These are phyloP conservation scores for Tangara arthus DNA, from an alignment of 2,797 vertebrate genomes.

Conservation along the genomic window DNA sequence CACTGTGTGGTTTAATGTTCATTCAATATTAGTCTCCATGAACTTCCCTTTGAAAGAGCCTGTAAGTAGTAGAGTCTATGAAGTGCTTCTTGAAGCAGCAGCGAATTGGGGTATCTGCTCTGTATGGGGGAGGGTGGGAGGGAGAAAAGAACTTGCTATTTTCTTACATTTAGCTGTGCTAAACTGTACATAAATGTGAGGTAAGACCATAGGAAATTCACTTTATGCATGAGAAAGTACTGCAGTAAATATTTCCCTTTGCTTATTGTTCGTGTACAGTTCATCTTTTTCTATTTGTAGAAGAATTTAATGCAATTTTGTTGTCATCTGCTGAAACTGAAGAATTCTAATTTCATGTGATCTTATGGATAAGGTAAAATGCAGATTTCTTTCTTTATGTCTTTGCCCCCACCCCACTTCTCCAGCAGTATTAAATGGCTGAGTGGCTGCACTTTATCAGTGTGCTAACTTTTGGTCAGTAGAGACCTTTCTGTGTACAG, in stretches of 20 bases:
- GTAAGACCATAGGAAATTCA: constrained; percentile 78
- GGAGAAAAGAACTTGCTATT: constrained; percentile 74
- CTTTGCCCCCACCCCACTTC: constrained; percentile 1
- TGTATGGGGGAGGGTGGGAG: constrained; percentile 21
- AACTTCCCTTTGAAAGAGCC: constrained; percentile 77
- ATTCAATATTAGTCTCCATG: constrained; percentile 73
- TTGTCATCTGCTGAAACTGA: constrained; percentile 79
- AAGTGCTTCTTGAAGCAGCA: constrained; percentile 82
- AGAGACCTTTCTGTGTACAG: constrained; percentile 45
- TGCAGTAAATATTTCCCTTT: constrained; percentile 73
- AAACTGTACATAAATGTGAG: constrained; percentile 80
- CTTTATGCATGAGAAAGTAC: constrained; percentile 77
- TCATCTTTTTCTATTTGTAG: constrained; percentile 78
- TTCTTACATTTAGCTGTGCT: constrained; percentile 83
- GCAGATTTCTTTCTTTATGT: constrained; percentile 38
- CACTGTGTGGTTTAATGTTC: constrained; percentile 50
- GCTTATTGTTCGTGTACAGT: constrained; percentile 76
- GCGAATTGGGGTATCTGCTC: constrained; percentile 71
- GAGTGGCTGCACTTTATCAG: constrained; percentile 67
- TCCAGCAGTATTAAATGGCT: constrained; percentile 68
- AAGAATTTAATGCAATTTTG: constrained; percentile 74
- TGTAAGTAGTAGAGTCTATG: constrained; percentile 68
- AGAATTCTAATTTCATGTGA: constrained; percentile 71
- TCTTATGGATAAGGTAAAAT: constrained; percentile 68
- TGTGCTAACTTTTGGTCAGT: constrained; percentile 61